A percentile compares a stretch with the other conserved stretches of the same genome.
Evolutionary conservation across 2,797 vertebrate species (phyloP).

Genomic region (Manis crassicaudata): DNA sequence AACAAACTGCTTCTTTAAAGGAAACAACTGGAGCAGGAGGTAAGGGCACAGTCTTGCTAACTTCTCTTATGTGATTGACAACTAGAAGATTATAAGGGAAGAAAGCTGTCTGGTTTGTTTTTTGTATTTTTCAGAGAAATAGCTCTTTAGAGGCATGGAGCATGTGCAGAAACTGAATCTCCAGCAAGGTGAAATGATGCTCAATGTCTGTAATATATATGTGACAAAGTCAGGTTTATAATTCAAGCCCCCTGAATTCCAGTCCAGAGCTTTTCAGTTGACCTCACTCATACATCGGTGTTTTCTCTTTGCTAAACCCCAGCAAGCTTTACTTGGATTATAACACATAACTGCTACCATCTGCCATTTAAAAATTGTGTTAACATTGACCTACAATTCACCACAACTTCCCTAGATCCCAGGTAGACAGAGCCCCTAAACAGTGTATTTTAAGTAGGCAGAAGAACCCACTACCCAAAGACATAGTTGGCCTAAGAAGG

Average conservation of each 20-base stretch:
- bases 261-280: background rate
- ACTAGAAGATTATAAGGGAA: background rate
- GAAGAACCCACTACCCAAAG: background rate
- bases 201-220: background rate
- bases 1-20: constrained; percentile 35
- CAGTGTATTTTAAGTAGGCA: background rate
- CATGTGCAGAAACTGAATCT: background rate
- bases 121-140: constrained; percentile 23
- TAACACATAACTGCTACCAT: background rate
- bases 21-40: background rate
- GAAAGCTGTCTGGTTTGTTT: background rate
- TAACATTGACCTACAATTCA: background rate
- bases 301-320: background rate
- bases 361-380: background rate
- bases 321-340: background rate
- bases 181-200: background rate
- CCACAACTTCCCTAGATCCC: background rate
- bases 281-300: background rate
- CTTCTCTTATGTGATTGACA: background rate
- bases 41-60: constrained; percentile 17
- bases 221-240: background rate
- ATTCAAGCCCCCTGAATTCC: background rate
- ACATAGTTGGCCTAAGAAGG: background rate
- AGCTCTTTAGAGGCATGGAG: background rate
- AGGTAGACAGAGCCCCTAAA: background rate